phyloP scores from a whole-genome alignment of 2,797 vertebrate genomes.

The Muraenolepis orangiensis region DNA sequence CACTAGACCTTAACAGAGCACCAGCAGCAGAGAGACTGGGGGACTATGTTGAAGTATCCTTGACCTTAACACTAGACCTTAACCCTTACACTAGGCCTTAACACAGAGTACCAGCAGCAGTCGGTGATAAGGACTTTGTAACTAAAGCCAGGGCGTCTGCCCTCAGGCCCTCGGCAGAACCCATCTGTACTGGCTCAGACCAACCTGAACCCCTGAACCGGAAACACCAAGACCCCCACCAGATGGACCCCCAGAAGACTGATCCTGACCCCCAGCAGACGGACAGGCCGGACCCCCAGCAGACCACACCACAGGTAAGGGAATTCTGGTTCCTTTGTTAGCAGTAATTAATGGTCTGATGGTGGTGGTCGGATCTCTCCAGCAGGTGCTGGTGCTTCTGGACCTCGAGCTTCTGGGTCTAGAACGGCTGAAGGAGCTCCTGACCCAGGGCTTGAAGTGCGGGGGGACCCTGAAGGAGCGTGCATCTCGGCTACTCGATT shows the following conservation, averaged over 20 bases:
- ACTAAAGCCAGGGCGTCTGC: background rate
- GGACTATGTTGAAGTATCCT: constrained; percentile 82
- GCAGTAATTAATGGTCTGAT: background rate
- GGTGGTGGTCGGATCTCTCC: background rate
- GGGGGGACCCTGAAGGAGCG: constrained; percentile 88
- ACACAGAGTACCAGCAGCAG: no score
- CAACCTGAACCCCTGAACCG: background rate
- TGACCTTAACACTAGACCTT: no score
- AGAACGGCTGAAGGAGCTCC: constrained; percentile 83
- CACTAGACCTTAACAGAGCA: constrained; percentile 82
- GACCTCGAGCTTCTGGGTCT: constrained; percentile 84
- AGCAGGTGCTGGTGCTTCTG: constrained; percentile 24
- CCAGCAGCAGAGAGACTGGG: constrained; percentile 88
- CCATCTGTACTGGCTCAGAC: background rate
- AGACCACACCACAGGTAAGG: background rate
- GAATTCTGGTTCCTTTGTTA: background rate
- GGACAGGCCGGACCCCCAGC: no score
- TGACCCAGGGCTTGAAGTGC: constrained; percentile 83
- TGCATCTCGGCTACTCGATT: constrained; percentile 80
- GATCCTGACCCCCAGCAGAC: background rate
- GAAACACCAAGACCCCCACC: background rate
- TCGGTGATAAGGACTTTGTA: no score
- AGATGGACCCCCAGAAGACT: background rate
- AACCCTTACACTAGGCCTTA: no score
- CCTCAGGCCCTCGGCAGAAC: background rate